phyloP scores from a whole-genome alignment of 2,797 vertebrate species.

The Lutjanus argentimaculatus region DNA sequence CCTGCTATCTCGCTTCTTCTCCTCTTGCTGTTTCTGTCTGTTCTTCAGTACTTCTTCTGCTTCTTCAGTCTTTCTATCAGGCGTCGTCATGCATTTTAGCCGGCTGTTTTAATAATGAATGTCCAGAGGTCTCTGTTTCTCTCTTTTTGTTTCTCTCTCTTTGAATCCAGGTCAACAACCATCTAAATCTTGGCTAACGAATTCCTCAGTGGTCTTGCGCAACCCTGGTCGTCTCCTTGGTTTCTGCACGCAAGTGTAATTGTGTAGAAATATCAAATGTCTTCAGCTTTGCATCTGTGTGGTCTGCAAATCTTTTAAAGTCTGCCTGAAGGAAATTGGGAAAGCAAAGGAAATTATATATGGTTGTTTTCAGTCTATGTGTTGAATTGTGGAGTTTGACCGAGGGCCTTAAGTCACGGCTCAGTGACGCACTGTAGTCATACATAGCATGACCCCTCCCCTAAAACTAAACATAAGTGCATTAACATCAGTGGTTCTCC shows the following conservation, averaged over 20 bases:
- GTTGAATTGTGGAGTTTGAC: too few species aligned
- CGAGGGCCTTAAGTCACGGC: too few species aligned
- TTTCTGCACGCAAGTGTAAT: constrained; percentile 40
- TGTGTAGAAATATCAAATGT: neutral
- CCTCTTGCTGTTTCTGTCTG: constrained; percentile 5
- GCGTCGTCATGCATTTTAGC: constrained; percentile 51
- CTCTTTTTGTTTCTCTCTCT: constrained; percentile 49
- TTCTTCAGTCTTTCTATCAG: constrained; percentile 34
- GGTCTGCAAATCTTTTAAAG: neutral
- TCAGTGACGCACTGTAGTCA: too few species aligned
- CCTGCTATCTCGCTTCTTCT: constrained; percentile 4
- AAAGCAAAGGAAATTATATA: too few species aligned
- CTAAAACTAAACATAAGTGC: too few species aligned
- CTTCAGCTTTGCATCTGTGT: neutral
- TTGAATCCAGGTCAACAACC: constrained; percentile 67
- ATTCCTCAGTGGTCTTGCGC: constrained; percentile 18
- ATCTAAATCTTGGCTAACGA: constrained; percentile 19
- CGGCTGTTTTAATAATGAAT: constrained; percentile 70
- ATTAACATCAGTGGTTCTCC: too few species aligned
- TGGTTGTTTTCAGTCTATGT: too few species aligned
- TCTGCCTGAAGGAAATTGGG: too few species aligned
- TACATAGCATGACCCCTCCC: too few species aligned
- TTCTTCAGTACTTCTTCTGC: constrained; percentile 13
- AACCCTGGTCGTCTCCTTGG: neutral
- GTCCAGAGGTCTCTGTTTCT: constrained; percentile 52